phyloP scores from a whole-genome alignment of 2,888 invertebrate genomes.

The Mactromeris polynyma region DNA sequence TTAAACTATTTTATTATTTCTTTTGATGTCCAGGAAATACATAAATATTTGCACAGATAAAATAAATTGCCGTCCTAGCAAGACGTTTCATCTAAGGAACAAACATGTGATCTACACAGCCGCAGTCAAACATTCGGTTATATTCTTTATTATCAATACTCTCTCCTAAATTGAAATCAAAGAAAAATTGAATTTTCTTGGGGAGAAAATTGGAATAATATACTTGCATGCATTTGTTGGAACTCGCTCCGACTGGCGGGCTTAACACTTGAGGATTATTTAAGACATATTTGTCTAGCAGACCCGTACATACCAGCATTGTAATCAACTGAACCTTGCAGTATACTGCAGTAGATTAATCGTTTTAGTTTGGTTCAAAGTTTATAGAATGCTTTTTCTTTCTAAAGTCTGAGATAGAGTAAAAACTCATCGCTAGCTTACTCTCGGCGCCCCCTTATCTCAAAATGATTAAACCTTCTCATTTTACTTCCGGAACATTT shows the following conservation, averaged over 20 bases:
- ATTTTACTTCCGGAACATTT: not conserved
- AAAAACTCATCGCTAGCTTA: not conserved
- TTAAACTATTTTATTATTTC: not conserved
- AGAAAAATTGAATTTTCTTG: slow-evolving; percentile 3
- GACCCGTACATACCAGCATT: slow-evolving; percentile 1
- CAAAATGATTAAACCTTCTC: slow-evolving; percentile 8
- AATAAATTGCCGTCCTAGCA: not conserved
- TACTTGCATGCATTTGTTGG: slow-evolving; percentile 13
- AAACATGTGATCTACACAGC: not conserved
- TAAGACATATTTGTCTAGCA: slow-evolving; percentile 15
- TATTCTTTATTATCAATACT: not conserved
- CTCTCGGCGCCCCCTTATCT: not conserved
- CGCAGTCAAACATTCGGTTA: not conserved
- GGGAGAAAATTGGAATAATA: not conserved
- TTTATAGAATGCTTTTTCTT: not conserved
- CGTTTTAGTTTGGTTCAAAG: slow-evolving; percentile 9
- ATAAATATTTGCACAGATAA: slow-evolving; percentile 1
- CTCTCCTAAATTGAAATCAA: not conserved
- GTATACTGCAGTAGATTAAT: slow-evolving; percentile 17
- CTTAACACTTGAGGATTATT: slow-evolving; percentile 13
- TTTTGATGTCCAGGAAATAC: not conserved
- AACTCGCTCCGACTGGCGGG: not conserved
- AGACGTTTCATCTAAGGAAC: not conserved
- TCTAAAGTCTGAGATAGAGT: not conserved
- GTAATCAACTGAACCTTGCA: slow-evolving; percentile 17